These are phyloP conservation scores for Venustaconcha ellipsiformis DNA, from an alignment of 1,140 invertebrate genomes.

Conservation along the genomic window DNA sequence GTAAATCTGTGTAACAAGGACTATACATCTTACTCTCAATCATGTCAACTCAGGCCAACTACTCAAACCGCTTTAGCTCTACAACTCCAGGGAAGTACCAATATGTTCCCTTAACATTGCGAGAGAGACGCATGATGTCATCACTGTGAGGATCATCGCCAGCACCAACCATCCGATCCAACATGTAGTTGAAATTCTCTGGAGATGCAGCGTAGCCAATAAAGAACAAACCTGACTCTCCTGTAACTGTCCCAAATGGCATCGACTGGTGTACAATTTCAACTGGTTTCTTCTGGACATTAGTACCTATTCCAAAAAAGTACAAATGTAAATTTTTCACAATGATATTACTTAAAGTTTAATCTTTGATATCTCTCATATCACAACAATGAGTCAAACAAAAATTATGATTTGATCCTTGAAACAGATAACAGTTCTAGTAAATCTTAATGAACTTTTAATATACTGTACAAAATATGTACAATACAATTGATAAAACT, in stretches of 20 bases:
- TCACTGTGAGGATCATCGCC: slow-evolving; percentile 49
- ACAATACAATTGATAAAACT: not conserved
- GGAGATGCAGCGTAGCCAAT: slow-evolving; percentile 60
- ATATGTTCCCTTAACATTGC: slow-evolving; percentile 63
- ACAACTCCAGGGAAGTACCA: slow-evolving; percentile 66
- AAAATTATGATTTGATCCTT: too few species aligned
- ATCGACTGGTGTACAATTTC: slow-evolving; percentile 62
- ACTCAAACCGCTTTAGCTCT: slow-evolving; percentile 58
- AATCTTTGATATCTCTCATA: not conserved
- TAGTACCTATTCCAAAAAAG: slow-evolving; percentile 44
- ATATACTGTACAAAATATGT: too few species aligned
- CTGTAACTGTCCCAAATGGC: slow-evolving; percentile 57
- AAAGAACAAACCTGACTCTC: slow-evolving; percentile 59
- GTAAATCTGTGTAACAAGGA: too few species aligned
- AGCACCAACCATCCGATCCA: slow-evolving; percentile 64
- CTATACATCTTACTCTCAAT: too few species aligned
- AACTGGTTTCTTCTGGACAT: slow-evolving; percentile 53
- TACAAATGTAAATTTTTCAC: not conserved
- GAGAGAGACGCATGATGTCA: slow-evolving; percentile 63
- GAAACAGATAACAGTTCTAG: too few species aligned
- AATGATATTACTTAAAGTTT: not conserved
- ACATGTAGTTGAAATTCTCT: slow-evolving; percentile 59
- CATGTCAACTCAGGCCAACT: not conserved
- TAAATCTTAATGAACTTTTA: too few species aligned
- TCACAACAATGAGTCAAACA: too few species aligned